Conservation (phyloP, 2,797 vertebrate species). For the Enteromius radiatus region DNA sequence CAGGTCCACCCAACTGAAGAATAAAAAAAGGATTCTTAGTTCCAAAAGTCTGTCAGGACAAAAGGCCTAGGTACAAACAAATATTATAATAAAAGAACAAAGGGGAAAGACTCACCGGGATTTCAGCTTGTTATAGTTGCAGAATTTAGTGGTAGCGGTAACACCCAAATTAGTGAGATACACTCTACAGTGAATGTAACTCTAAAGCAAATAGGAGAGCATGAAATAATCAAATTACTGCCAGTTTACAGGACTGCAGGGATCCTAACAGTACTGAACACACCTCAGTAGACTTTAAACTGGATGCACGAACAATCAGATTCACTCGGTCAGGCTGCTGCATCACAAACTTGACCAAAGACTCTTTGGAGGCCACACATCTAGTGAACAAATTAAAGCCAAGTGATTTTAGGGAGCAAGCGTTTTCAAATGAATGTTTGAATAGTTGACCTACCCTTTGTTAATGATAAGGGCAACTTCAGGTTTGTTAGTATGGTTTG, state of each 20-base stretch:
- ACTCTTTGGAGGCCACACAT: conserved; percentile 64
- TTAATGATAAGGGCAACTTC: conserved; percentile 67
- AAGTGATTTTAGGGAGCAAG: neutral
- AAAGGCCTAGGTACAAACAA: no score
- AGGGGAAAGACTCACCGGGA: conserved; percentile 61
- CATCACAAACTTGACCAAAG: conserved; percentile 61
- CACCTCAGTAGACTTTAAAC: conserved; percentile 66
- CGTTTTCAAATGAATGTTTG: rapidly evolving
- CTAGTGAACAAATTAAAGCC: conserved; percentile 49
- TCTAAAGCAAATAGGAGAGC: conserved; percentile 54
- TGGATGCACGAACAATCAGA: conserved; percentile 66
- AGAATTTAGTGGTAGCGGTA: conserved; percentile 68
- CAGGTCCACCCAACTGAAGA: conserved; percentile 72
- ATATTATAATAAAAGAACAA: no score
- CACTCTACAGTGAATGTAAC: conserved; percentile 72
- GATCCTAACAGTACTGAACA: neutral
- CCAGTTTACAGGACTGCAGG: no score
- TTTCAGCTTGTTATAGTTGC: conserved; percentile 70
- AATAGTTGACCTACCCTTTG: conserved; percentile 67
- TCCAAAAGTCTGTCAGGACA: neutral
- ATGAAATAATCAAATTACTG: neutral
- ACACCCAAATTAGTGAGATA: conserved; percentile 63
- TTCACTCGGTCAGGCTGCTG: conserved; percentile 59
- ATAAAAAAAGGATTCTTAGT: no score
- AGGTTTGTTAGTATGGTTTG: conserved; percentile 57